Evolutionary conservation across 2,113 vertebrate species (phyloP).

Genomic region (Capreolus pygargus): DNA sequence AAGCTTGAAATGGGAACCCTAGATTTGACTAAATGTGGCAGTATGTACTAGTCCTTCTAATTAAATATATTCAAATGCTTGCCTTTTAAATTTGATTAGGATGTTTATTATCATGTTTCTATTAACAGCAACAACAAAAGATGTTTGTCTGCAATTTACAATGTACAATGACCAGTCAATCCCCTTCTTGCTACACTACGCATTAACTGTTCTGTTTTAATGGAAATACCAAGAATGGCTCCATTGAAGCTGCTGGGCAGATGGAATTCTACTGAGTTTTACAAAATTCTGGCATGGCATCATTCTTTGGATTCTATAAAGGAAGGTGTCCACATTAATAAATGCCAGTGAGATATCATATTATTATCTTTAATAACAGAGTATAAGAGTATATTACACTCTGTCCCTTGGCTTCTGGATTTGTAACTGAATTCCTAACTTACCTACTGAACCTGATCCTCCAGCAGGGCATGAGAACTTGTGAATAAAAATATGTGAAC

Average conservation of each 20-base stretch:
- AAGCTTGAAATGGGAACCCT: conserved; percentile 63
- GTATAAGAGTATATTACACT: neutral
- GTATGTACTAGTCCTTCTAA: conserved; percentile 57
- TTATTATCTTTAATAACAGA: neutral
- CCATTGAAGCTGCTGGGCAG: neutral
- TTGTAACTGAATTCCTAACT: neutral
- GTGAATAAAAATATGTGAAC: neutral
- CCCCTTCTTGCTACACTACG: neutral
- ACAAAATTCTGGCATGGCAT: neutral
- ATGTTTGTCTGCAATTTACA: conserved; percentile 53
- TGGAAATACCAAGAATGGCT: conserved; percentile 15
- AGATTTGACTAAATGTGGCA: conserved; percentile 61
- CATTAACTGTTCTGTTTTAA: conserved; percentile 30
- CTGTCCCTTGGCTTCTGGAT: neutral
- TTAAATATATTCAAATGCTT: conserved; percentile 66
- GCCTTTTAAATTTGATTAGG: conserved; percentile 35
- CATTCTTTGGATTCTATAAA: neutral
- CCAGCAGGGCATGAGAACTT: neutral
- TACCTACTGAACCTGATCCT: neutral
- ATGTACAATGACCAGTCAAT: conserved; percentile 26
- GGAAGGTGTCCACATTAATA: neutral
- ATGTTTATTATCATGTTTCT: conserved; percentile 53
- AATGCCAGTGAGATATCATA: neutral
- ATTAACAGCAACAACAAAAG: conserved; percentile 43
- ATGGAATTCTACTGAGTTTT: neutral